Evolutionary conservation across 2,113 vertebrate species (phyloP).

Genomic region (Notiomystis cincta): DNA sequence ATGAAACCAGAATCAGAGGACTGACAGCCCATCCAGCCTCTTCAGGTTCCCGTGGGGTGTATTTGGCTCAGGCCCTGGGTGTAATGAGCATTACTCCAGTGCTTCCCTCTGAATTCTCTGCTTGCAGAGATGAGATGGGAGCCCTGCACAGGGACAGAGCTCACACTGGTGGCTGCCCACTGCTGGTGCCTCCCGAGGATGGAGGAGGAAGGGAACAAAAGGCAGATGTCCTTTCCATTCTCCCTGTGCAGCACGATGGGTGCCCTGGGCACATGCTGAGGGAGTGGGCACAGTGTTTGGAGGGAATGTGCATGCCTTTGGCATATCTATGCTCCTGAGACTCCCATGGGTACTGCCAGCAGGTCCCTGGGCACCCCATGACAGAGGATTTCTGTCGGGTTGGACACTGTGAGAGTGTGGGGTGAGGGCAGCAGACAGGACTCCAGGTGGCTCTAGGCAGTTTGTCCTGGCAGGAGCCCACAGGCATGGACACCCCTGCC

Average conservation of each 20-base stretch:
- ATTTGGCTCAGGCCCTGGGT: neutral
- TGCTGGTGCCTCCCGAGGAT: neutral
- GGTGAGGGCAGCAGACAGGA: neutral
- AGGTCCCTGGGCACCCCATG: neutral
- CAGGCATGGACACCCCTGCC: neutral
- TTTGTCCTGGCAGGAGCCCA: neutral
- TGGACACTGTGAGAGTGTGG: neutral
- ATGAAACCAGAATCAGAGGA: fast-evolving
- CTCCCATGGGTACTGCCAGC: neutral
- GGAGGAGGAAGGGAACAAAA: neutral
- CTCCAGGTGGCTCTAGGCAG: neutral
- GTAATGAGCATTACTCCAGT: fast-evolving
- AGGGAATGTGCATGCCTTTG: neutral
- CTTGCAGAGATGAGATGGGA: neutral
- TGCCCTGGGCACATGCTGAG: fast-evolving
- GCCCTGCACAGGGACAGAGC: fast-evolving
- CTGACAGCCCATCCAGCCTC: neutral
- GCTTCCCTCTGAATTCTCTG: neutral
- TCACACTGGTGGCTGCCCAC: neutral
- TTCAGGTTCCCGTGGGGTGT: neutral
- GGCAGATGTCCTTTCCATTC: neutral
- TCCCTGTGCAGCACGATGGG: fast-evolving
- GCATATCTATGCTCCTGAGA: neutral
- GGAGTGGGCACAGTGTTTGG: neutral
- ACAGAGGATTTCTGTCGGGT: neutral